Percentiles rank a stretch among this genome's conserved stretches.
Conservation (phyloP, 2,113 vertebrate genomes). For the Octodon degus region DNA sequence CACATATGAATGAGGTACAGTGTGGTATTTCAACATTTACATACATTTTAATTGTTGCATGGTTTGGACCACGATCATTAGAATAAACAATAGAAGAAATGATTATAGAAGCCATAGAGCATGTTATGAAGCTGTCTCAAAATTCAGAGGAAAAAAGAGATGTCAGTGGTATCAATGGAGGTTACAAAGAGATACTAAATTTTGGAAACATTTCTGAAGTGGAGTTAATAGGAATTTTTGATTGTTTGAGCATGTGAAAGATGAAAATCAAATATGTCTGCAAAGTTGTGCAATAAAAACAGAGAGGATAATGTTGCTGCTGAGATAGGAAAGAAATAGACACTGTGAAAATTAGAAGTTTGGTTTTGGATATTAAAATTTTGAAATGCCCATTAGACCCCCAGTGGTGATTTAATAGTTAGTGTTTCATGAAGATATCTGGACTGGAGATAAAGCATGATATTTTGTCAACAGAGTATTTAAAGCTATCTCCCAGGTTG, state of each 20-base stretch:
- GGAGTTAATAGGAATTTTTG: neutral
- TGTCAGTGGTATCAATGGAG: neutral
- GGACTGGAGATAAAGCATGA: neutral
- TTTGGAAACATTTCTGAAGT: neutral
- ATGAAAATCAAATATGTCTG: neutral
- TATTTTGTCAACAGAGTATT: neutral
- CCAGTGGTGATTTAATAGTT: neutral
- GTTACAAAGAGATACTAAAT: neutral
- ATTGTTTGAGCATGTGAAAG: neutral
- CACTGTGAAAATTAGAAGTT: neutral
- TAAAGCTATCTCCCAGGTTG: neutral
- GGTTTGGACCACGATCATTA: neutral
- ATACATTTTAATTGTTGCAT: neutral
- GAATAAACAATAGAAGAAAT: neutral
- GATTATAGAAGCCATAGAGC: neutral
- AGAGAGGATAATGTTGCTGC: neutral
- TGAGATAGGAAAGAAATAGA: neutral
- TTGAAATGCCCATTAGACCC: conserved; percentile 7
- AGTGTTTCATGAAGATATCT: neutral
- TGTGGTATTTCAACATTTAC: neutral
- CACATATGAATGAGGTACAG: neutral
- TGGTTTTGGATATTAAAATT: neutral
- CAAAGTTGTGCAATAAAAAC: neutral
- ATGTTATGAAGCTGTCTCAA: neutral
- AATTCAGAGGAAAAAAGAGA: neutral